A percentile compares a stretch with the other conserved stretches of the same genome.
Evolutionary conservation across 2,888 invertebrate genomes (phyloP).

Genomic region (Chaetoderma sp.): DNA sequence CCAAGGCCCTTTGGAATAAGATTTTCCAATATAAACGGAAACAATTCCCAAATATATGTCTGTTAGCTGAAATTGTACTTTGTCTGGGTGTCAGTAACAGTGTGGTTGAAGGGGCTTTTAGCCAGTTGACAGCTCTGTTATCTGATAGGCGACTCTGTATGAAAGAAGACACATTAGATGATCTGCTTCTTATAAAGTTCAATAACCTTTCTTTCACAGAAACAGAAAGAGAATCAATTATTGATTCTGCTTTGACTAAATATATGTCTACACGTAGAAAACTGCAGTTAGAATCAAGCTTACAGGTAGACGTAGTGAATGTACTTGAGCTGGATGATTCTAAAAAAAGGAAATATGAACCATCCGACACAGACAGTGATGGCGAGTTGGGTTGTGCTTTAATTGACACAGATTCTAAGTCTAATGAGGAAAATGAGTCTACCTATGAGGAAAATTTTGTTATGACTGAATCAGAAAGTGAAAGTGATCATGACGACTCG

Average conservation of each 20-base stretch:
- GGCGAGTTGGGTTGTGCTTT: too few relatives aligned
- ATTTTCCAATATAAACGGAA: neutral
- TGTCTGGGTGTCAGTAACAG: neutral
- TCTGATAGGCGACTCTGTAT: neutral
- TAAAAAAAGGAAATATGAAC: too few relatives aligned
- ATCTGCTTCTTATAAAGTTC: neutral
- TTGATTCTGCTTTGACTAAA: neutral
- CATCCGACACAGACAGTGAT: too few relatives aligned
- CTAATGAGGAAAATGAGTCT: too few relatives aligned
- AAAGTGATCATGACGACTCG: too few relatives aligned
- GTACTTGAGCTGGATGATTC: too few relatives aligned
- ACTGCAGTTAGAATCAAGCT: neutral
- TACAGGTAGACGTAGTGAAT: too few relatives aligned
- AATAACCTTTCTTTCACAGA: neutral
- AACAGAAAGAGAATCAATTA: neutral
- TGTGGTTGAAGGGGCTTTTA: neutral
- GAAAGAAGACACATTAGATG: neutral
- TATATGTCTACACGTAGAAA: neutral
- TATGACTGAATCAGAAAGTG: too few relatives aligned
- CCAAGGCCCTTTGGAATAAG: neutral
- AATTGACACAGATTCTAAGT: too few relatives aligned
- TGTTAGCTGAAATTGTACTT: conserved; percentile 2
- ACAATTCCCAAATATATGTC: conserved; percentile 5
- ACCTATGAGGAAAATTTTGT: too few relatives aligned
- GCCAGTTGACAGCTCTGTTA: conserved; percentile 5